These are phyloP conservation scores for Mormyrus proboscirostris DNA, from an alignment of 2,797 vertebrate species.

Conservation along the genomic window DNA sequence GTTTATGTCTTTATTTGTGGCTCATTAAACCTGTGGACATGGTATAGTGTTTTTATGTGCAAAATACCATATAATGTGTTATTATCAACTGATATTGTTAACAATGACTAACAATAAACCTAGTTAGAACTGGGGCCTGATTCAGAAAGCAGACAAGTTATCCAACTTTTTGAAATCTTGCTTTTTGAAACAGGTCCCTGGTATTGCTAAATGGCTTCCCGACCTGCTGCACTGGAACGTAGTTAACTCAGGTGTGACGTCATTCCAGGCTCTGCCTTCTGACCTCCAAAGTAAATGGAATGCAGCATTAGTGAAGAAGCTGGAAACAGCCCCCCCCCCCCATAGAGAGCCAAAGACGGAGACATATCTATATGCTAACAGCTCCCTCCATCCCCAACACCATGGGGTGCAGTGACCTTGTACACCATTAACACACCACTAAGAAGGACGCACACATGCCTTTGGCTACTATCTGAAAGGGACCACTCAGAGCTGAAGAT, in stretches of 20 bases:
- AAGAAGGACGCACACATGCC: neutral
- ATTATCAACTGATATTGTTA: neutral
- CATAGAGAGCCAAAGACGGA: neutral
- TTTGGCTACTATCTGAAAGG: neutral
- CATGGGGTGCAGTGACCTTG: neutral
- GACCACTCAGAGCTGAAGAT: neutral
- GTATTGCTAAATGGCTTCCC: neutral
- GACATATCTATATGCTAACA: conserved; percentile 19
- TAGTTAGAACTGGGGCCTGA: neutral
- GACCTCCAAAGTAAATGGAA: neutral
- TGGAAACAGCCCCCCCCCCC: neutral
- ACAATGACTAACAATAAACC: neutral
- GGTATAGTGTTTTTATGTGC: neutral
- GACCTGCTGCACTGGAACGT: neutral
- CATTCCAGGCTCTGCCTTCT: neutral
- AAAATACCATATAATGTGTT: neutral
- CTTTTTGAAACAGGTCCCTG: neutral
- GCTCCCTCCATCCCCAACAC: neutral
- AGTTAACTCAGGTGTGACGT: neutral
- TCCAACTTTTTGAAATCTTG: neutral
- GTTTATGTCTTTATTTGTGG: neutral
- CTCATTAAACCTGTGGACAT: neutral
- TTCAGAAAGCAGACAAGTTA: neutral
- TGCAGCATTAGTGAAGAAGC: conserved; percentile 2
- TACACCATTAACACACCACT: neutral